phyloP scores from a whole-genome alignment of 2,888 invertebrate genomes.

The Drosophila fungiperda region DNA sequence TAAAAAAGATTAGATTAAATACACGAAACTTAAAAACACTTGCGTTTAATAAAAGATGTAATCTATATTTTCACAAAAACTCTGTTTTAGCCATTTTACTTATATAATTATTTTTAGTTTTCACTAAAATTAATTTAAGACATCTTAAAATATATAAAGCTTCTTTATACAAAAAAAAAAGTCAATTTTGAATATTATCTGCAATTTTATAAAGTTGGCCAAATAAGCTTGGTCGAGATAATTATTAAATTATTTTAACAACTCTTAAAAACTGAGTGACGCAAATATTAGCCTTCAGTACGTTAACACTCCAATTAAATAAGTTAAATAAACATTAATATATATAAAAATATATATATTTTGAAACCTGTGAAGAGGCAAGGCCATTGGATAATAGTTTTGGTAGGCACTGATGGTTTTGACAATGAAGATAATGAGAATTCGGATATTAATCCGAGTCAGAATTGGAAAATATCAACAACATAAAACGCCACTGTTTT shows the following conservation, averaged over 20 bases:
- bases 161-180: not conserved
- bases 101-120: not conserved
- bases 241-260: not conserved
- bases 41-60: not conserved
- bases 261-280: not conserved
- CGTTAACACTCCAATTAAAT: not conserved
- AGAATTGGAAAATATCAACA: no score
- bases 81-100: not conserved
- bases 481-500: no score
- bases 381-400: not conserved
- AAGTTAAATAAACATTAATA: no score
- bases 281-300: not conserved
- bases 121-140: not conserved
- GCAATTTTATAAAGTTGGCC: not conserved
- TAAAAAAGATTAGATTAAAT: not conserved
- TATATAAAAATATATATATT: not conserved
- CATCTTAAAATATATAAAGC: fast-evolving
- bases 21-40: not conserved
- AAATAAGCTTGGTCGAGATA: not conserved
- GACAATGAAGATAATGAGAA: not conserved
- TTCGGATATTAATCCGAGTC: not conserved
- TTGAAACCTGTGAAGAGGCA: no score
- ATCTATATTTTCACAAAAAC: not conserved
- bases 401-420: not conserved
- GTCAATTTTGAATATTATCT: not conserved